These are phyloP conservation scores for Acropternis orthonyx DNA, from an alignment of 2,797 vertebrate genomes.

Conservation along the genomic window DNA sequence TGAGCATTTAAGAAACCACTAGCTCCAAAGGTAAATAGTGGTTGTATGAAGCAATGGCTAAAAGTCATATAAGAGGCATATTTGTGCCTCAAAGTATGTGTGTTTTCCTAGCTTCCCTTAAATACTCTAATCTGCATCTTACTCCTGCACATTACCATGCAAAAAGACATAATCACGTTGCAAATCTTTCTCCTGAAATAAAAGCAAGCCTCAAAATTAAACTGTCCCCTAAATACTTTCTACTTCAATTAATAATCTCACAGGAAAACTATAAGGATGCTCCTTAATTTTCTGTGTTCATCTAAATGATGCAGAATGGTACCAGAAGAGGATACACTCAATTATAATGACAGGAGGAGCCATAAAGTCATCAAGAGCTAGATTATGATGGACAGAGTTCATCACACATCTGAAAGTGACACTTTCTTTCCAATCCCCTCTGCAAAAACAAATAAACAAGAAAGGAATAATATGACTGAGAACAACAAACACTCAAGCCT, in stretches of 20 bases:
- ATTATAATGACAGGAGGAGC: neutral
- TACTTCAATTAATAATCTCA: neutral
- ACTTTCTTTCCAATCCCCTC: neutral
- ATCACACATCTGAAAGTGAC: neutral
- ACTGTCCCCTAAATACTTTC: neutral
- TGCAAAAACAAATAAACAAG: neutral
- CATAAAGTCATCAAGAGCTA: neutral
- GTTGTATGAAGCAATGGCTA: neutral
- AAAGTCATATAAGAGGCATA: neutral
- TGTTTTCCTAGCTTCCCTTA: conserved; percentile 20
- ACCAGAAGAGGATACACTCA: neutral
- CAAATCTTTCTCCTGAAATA: neutral
- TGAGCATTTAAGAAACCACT: conserved; percentile 49
- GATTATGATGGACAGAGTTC: neutral
- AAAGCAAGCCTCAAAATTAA: neutral
- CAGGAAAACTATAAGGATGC: neutral
- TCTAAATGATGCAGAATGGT: neutral
- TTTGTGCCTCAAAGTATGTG: neutral
- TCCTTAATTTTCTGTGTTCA: neutral
- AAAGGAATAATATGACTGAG: neutral
- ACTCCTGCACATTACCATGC: neutral
- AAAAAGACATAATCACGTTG: neutral
- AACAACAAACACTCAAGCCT: neutral
- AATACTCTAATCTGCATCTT: neutral
- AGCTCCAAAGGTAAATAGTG: conserved; percentile 19